Percentiles rank a stretch among this genome's conserved stretches.
Conservation (phyloP, 2,797 vertebrate genomes). For the Coilia nasus region DNA sequence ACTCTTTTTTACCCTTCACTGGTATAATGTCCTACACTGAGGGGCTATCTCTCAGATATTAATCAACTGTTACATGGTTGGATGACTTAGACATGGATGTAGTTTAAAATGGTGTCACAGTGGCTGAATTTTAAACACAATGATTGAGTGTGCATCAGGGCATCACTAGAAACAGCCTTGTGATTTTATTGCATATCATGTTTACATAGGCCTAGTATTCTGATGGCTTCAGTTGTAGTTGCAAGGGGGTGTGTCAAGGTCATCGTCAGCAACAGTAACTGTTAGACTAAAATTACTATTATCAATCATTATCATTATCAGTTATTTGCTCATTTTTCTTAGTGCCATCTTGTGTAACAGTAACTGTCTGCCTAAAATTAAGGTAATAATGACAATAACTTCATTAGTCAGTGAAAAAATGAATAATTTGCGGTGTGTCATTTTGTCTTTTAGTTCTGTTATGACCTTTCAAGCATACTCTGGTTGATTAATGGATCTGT, state of each 20-base stretch:
- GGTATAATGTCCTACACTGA: background rate
- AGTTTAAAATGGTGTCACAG: background rate
- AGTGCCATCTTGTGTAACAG: background rate
- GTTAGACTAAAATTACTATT: too few species aligned
- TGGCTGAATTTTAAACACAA: conserved; percentile 28
- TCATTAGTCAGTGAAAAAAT: background rate
- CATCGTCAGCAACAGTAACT: too few species aligned
- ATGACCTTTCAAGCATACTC: background rate
- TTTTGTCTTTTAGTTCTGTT: too few species aligned
- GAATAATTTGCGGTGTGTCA: background rate
- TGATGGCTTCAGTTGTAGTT: background rate
- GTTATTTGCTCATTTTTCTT: too few species aligned
- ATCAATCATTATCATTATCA: too few species aligned
- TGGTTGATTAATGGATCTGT: background rate
- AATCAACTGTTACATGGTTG: background rate
- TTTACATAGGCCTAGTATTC: background rate
- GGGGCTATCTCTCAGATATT: background rate
- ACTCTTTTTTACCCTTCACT: too few species aligned
- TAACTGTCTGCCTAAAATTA: background rate
- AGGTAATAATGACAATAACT: background rate
- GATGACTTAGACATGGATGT: background rate
- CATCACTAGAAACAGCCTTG: background rate
- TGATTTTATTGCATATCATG: background rate
- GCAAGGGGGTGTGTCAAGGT: background rate
- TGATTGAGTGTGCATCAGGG: background rate